Base-by-base conservation (phyloP, 1,140 invertebrate genomes). In the Alviniconcha marisindica region DNA sequence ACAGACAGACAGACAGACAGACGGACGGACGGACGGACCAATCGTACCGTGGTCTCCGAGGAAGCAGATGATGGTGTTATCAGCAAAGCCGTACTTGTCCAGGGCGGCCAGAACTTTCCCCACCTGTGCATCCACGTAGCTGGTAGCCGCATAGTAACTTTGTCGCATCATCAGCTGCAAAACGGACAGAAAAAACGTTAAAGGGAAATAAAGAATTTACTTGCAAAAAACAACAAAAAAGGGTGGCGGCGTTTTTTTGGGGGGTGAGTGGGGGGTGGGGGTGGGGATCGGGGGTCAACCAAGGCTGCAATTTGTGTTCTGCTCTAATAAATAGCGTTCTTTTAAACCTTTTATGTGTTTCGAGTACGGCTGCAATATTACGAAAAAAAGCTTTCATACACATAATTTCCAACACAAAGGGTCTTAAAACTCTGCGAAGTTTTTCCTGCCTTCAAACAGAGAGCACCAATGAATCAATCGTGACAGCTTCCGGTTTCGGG, bases 91-190 rank as follows among this genome's bases (percentile, higher is more conserved):
- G 36, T 89, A 87, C 33, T 73, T 79, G 31, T 95, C 92, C 28
- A 97, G 88, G 78, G 95, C 90, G 7, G 93, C 87, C 38, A 98
- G 86, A 60, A 98, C 89, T 83, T 94, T 90, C 38, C 97, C 97
- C 87, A 98, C 94, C 38, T 97, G 93, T 89, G 96, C 94, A 91
- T 98, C 97, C 54, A 97, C 94, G 90, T 97, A 98, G 1, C 95
- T 93, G 1, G 96, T 95, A 0, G 96, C 95, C 21, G 97, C 96
- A 90, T 96, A 97, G 92, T 98, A 98, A 82, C 95, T 96, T 91
- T 97, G 97, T 42, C 95, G 94, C 40, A 98, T 96, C 87, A 95
- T 94, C 85, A 94, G 94, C 48, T 91, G 87, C 71, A 88, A 85
- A 56, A 73, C 77, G 24, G 28, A 77, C 54, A 31, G n/a, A n/a